phyloP scores from a whole-genome alignment of 2,888 invertebrate genomes.

The Tinea pellionella region DNA sequence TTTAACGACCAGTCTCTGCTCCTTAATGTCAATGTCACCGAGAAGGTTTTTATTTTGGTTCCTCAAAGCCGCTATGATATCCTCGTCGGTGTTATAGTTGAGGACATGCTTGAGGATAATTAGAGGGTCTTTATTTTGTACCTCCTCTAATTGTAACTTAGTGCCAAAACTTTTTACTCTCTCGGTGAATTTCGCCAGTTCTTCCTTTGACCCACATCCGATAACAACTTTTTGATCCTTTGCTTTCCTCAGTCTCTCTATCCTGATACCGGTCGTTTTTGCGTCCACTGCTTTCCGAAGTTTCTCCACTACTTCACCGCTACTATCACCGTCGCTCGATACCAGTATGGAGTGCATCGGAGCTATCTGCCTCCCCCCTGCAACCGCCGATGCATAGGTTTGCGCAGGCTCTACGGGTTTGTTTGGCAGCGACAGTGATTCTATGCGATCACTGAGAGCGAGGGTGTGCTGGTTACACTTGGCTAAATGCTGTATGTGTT shows the following conservation, averaged over 20 bases:
- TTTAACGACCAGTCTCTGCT: too few species aligned
- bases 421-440: not conserved
- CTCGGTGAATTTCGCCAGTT: not conserved
- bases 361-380: not conserved
- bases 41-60: slow-evolving; percentile 13
- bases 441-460: not conserved
- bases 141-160: slow-evolving; percentile 2
- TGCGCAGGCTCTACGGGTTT: not conserved
- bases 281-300: not conserved
- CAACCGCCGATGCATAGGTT: not conserved
- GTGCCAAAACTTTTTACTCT: not conserved
- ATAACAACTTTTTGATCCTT: too few species aligned
- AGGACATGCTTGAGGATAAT: slow-evolving; percentile 16
- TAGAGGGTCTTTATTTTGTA: slow-evolving; percentile 15
- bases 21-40: too few species aligned
- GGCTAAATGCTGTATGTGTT: not conserved
- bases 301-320: not conserved
- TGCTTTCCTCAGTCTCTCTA: not conserved
- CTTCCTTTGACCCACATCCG: too few species aligned
- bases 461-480: not conserved
- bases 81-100: slow-evolving; percentile 15
- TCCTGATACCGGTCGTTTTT: not conserved
- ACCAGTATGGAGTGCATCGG: not conserved
- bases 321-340: not conserved
- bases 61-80: slow-evolving; percentile 13